Evolutionary conservation across 2,888 invertebrate species (phyloP).

Genomic region (Chironomus tentans): DNA sequence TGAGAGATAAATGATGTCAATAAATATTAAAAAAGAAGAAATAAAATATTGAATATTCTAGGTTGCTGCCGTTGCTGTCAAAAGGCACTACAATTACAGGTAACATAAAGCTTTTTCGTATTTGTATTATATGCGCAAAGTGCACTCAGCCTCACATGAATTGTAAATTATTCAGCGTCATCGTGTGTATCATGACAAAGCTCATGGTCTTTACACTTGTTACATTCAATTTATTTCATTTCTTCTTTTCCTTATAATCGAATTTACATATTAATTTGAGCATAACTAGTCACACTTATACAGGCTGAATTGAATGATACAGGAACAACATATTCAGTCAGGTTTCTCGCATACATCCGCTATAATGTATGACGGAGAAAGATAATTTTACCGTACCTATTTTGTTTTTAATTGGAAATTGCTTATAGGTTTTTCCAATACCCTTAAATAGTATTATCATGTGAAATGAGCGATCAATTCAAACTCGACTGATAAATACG

Average conservation of each 20-base stretch:
- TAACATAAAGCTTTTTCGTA: no score
- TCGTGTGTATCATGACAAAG: conserved; percentile 11
- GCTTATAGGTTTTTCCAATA: not conserved
- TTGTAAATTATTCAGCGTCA: conserved; percentile 14
- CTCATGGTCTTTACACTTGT: conserved; percentile 23
- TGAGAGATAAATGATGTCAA: conserved; percentile 20
- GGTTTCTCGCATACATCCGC: no score
- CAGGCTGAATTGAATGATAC: not conserved
- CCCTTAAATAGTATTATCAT: not conserved
- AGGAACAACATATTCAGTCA: conserved; percentile 3
- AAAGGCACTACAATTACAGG: not conserved
- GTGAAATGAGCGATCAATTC: no score
- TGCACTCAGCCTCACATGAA: not conserved
- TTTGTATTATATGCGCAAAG: not conserved
- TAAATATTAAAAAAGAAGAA: conserved; percentile 13
- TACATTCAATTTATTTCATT: not conserved
- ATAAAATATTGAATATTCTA: conserved; percentile 15
- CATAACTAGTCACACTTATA: conserved; percentile 16
- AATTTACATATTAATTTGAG: conserved; percentile 23
- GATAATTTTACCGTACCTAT: not conserved
- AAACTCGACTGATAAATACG: no score
- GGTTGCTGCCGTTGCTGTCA: not conserved
- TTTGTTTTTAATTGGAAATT: not conserved
- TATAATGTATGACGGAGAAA: not conserved
- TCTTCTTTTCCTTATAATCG: conserved; percentile 6